Percentiles rank a stretch among this genome's conserved stretches.
phyloP scores from a whole-genome alignment of 2,888 invertebrate species.

The Heliconius ethilla region DNA sequence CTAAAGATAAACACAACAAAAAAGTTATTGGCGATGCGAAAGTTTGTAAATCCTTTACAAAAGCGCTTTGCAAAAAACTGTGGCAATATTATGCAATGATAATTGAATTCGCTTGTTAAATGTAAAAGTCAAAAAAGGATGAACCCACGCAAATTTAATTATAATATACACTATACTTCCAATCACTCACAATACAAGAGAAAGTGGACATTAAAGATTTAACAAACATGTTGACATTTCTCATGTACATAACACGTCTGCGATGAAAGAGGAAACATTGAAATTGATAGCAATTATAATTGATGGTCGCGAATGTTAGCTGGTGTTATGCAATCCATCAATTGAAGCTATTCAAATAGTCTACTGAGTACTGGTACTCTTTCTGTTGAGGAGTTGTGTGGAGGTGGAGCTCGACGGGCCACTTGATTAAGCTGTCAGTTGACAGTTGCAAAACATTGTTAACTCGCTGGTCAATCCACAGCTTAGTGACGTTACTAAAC shows the following conservation, averaged over 20 bases:
- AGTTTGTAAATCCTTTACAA: conserved; percentile 7
- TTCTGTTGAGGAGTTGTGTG: conserved; percentile 49
- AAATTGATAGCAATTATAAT: conserved; percentile 41
- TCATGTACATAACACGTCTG: conserved; percentile 33
- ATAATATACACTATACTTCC: conserved; percentile 25
- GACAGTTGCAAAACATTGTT: conserved; percentile 60
- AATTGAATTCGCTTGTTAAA: conserved; percentile 16
- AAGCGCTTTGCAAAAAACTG: background rate
- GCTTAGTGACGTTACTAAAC: conserved; percentile 57
- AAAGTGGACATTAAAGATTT: conserved; percentile 38
- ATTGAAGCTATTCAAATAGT: conserved; percentile 48
- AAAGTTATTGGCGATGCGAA: background rate
- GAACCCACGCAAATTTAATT: conserved; percentile 30
- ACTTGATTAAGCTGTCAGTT: conserved; percentile 61
- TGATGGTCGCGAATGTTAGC: conserved; percentile 43
- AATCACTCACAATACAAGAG: conserved; percentile 36
- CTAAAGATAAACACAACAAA: conserved; percentile 6
- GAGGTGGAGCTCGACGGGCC: conserved; percentile 57
- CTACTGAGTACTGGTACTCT: background rate
- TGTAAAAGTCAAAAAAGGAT: conserved; percentile 17
- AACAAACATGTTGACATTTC: conserved; percentile 41
- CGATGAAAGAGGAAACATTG: conserved; percentile 38
- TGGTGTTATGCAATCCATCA: conserved; percentile 60
- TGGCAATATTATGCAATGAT: background rate
- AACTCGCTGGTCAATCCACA: conserved; percentile 52